Evolutionary conservation across 2,888 invertebrate species (phyloP).

Genomic region (Steromphala cineraria): DNA sequence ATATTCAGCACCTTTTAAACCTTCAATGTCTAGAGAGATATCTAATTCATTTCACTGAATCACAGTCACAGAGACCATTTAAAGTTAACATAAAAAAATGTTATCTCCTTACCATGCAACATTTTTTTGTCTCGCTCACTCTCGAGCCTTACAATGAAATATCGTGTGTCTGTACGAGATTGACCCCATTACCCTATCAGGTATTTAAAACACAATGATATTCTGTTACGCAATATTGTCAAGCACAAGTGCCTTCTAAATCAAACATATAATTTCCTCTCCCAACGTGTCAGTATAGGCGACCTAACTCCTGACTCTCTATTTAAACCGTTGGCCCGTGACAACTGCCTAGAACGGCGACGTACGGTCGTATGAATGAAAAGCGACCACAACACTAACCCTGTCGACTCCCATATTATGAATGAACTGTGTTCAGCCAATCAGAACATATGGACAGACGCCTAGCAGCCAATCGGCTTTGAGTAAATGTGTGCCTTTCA

Average conservation of each 20-base stretch:
- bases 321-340: neutral
- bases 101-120: no score
- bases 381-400: slow-evolving; percentile 1
- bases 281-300: neutral
- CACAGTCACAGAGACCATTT: no score
- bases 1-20: no score
- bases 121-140: no score
- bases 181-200: no score
- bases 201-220: no score
- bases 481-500: neutral
- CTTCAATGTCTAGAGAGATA: no score
- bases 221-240: no score
- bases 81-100: no score
- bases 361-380: neutral
- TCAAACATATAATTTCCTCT: neutral
- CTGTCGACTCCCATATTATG: neutral
- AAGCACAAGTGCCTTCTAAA: neutral
- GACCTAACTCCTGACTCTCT: neutral
- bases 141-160: no score
- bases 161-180: no score
- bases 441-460: neutral
- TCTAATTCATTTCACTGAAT: no score
- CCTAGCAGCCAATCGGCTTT: neutral
- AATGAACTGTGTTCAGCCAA: neutral
- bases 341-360: neutral